phyloP scores from a whole-genome alignment of 1,140 invertebrate species.

The Globodera rostochiensis region DNA sequence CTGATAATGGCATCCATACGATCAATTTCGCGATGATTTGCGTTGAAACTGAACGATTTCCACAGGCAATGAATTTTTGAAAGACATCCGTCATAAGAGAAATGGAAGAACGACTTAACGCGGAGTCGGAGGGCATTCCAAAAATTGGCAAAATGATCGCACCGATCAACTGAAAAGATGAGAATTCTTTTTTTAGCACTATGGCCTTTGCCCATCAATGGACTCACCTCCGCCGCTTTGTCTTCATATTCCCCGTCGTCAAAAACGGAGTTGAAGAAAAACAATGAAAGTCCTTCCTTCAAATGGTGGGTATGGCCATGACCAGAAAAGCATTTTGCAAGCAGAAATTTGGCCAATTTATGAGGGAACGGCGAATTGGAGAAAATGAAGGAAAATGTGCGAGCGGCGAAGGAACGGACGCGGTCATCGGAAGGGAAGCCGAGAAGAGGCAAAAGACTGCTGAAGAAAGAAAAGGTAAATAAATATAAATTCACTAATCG shows the following conservation, averaged over 20 bases:
- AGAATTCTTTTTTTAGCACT: background rate
- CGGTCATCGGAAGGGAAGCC: background rate
- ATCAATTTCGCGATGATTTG: background rate
- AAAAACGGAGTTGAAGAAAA: background rate
- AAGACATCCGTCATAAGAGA: background rate
- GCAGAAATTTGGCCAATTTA: background rate
- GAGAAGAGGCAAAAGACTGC: background rate
- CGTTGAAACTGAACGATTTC: background rate
- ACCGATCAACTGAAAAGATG: background rate
- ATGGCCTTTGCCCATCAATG: background rate
- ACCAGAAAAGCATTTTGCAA: background rate
- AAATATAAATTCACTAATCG: background rate
- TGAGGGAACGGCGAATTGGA: background rate
- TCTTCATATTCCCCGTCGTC: background rate
- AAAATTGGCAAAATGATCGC: background rate
- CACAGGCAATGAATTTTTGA: background rate
- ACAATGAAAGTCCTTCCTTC: background rate
- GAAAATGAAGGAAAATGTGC: background rate
- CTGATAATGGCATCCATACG: background rate
- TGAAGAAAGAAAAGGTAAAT: background rate
- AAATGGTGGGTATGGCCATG: background rate
- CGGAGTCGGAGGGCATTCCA: background rate
- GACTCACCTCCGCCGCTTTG: background rate
- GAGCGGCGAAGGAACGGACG: background rate
- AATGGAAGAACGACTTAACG: background rate